These are phyloP conservation scores for Ictalurus punctatus DNA, from an alignment of 2,113 vertebrate species.

Conservation along the genomic window DNA sequence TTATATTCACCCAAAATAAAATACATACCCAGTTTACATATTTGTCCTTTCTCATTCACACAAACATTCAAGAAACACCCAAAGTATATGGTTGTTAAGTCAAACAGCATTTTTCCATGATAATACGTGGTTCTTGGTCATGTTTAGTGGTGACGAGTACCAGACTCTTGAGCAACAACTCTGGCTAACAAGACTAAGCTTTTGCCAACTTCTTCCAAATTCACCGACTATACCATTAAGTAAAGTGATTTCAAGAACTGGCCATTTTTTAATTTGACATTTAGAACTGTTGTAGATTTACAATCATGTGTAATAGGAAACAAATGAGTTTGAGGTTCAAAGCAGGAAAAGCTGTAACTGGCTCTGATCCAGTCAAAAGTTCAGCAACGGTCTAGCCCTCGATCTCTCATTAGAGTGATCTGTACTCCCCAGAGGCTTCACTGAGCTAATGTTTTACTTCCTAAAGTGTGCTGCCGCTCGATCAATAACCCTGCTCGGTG, in stretches of 20 bases:
- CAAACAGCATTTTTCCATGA: background rate
- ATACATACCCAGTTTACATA: background rate
- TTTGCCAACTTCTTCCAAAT: background rate
- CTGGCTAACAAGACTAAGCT: background rate
- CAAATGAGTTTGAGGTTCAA: conserved; percentile 16
- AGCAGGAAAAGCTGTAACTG: conserved; percentile 9
- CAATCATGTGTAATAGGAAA: background rate
- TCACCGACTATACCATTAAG: background rate
- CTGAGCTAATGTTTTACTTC: conserved; percentile 56
- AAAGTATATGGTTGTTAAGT: background rate
- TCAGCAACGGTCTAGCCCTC: conserved; percentile 23
- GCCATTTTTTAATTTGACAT: background rate
- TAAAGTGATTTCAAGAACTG: background rate
- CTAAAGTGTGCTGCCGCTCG: conserved; percentile 43
- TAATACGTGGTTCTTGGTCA: background rate
- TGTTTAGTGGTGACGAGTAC: background rate
- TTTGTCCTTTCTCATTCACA: background rate
- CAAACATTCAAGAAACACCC: background rate
- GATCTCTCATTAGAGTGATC: conserved; percentile 43
- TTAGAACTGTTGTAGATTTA: background rate
- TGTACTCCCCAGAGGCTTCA: conserved; percentile 40
- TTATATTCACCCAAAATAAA: background rate
- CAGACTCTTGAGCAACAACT: background rate
- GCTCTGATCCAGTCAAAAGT: conserved; percentile 26
- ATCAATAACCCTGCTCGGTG: conserved; percentile 45